phyloP scores from a whole-genome alignment of 2,113 vertebrate species.

The Forbesichthys papilliferus region DNA sequence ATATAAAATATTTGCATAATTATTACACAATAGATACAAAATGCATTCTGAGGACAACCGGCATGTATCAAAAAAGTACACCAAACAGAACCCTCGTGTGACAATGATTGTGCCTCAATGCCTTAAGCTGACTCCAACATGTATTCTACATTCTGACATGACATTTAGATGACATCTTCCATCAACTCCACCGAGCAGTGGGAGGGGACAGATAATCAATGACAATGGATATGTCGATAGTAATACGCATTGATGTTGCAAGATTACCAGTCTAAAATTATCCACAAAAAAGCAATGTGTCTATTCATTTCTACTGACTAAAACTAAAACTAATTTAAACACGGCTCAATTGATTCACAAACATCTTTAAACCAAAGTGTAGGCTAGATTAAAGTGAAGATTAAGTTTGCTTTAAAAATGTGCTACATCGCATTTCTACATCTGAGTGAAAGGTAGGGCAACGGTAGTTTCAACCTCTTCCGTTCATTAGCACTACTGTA shows the following conservation, averaged over 20 bases:
- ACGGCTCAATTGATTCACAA: too few relatives aligned
- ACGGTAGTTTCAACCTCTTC: too few relatives aligned
- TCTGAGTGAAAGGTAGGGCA: too few relatives aligned
- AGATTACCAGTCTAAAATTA: not conserved
- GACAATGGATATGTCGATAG: slow-evolving; percentile 28
- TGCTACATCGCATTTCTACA: too few relatives aligned
- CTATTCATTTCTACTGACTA: not conserved
- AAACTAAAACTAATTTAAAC: too few relatives aligned
- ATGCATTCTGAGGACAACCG: too few relatives aligned
- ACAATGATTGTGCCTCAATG: not conserved
- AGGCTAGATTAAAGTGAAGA: too few relatives aligned
- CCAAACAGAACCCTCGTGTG: too few relatives aligned
- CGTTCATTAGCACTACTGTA: too few relatives aligned
- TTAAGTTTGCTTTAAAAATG: too few relatives aligned
- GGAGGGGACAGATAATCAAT: slow-evolving; percentile 29
- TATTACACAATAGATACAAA: not conserved
- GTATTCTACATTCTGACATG: slow-evolving; percentile 7
- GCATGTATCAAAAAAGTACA: too few relatives aligned
- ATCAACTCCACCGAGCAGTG: slow-evolving; percentile 28
- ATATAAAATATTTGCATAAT: not conserved
- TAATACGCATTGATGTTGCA: slow-evolving; percentile 20
- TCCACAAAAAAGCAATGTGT: not conserved
- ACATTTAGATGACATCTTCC: slow-evolving; percentile 28
- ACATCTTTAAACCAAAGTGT: too few relatives aligned
- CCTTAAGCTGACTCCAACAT: not conserved